Evolutionary conservation across 64 coral and sea anemone species (phyloP), one percentile per base, ranked within the genome.

Genomic region (Pocillopora damicornis): DNA sequence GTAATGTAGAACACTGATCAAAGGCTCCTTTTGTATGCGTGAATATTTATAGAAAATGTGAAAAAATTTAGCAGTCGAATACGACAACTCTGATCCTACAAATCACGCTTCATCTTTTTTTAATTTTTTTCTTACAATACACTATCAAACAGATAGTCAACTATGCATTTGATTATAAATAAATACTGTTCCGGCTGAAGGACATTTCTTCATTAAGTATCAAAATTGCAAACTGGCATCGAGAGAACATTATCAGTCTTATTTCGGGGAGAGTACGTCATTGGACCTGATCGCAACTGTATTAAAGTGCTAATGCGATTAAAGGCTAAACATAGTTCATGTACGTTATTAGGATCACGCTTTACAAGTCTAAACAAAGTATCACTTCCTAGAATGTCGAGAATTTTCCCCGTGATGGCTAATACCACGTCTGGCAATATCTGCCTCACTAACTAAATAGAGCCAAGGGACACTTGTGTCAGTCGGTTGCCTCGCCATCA

Each of bases 371-470:
- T 68, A 72, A 85, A 85, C 65, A 85, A 85, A 85, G 81, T 85
- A 85, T 85, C 64, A 85, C 64, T 42, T 85, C 81, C 81, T 42
- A 85, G 37, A 58, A 85, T 85, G 11, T 73, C 17, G 72, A 85
- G 63, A 66, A 85, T 85, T 45, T 66, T 5, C 30, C 65, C 20
- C 42, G 42, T 7, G 7, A 37, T 73, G 22, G 63, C 36, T 72
- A 72, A 85, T 64, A 42, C 65, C 63, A 85, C 63, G 81, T 85
- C 81, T 85, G 81, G 42, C 13, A 1, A 85, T 85, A 85, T 85
- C 45, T 57, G 81, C 37, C 81, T 20, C 63, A 25, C 64, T 72
- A 58, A 3, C 35, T 58, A 51, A 51, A 51, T 51, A 51, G 42
- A 51, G 42, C 42, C 42, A 51, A 51, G 7, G 42, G 3, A 13